These are phyloP conservation scores for Drosophila serrata DNA, from an alignment of 1,140 invertebrate species.

Conservation along the genomic window DNA sequence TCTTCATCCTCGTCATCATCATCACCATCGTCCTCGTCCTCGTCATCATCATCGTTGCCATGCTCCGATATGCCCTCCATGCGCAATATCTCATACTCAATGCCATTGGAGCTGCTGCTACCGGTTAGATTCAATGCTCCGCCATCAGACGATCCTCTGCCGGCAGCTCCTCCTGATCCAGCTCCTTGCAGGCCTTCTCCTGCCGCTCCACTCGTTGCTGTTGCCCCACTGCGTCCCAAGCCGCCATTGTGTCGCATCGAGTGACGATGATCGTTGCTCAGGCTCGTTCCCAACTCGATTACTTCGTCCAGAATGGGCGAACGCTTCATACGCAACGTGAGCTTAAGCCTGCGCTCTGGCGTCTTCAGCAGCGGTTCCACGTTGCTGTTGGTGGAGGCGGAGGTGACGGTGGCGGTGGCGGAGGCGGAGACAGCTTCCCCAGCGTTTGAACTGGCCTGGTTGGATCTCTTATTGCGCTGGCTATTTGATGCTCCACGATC, in stretches of 20 bases:
- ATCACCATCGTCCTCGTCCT: slow-evolving; percentile 45
- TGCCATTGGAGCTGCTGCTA: slow-evolving; percentile 37
- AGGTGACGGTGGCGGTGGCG: neutral
- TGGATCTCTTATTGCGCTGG: slow-evolving; percentile 25
- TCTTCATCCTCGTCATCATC: slow-evolving; percentile 20
- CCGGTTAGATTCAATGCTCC: slow-evolving; percentile 13
- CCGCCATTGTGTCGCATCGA: slow-evolving; percentile 44
- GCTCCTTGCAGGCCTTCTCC: neutral
- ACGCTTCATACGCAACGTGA: slow-evolving; percentile 92
- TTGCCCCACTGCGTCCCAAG: slow-evolving; percentile 11
- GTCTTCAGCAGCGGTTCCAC: slow-evolving; percentile 80
- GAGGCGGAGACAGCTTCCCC: neutral
- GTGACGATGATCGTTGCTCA: slow-evolving; percentile 86
- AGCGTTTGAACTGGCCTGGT: neutral
- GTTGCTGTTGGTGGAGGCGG: slow-evolving; percentile 4
- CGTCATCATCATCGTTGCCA: slow-evolving; percentile 86
- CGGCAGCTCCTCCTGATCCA: neutral
- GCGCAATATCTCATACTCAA: slow-evolving; percentile 93
- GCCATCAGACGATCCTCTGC: neutral
- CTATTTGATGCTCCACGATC: slow-evolving; percentile 3
- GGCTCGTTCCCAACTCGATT: slow-evolving; percentile 91
- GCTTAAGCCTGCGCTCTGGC: slow-evolving; percentile 89
- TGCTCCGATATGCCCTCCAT: slow-evolving; percentile 91
- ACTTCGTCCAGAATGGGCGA: slow-evolving; percentile 94
- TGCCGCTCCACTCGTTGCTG: slow-evolving; percentile 3